Base-by-base conservation (phyloP, 2,797 vertebrate species). In the Oophaga sylvatica region DNA sequence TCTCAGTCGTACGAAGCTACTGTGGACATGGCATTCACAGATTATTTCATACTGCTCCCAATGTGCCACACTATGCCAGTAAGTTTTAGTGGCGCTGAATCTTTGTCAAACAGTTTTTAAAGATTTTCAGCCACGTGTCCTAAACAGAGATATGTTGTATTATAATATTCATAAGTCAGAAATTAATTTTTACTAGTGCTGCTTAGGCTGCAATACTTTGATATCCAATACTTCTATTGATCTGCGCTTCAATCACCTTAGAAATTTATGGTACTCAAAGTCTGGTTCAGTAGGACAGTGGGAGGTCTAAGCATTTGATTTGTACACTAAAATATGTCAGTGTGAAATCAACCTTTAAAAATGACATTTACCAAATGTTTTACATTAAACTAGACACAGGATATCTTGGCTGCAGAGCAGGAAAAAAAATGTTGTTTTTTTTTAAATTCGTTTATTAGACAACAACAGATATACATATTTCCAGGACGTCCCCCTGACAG, bases 61-160 rank as follows among this genome's bases (percentile, higher is more conserved):
- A 99, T 0, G 98, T 99, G 88, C 98, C 98, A 76, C 98, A 99
- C 90, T 99, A 99, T 91, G 97, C 98, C 95, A 99, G 98, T 99
- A 93, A 97, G 98, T 96, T 90, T 29, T 0, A 35, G 12, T 35
- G 22, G n/a, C 15, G 19, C 29, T 31, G 41, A 68, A 29, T n/a
- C 22, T 63, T 22, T 22, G 22, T 65, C 6, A 65, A 15, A 11
- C 11, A 2, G 2, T 68, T 15, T 68, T 12, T 5, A 53, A 16
- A 11, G 11, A 11, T 29, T 68, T 1, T 5, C n/a, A 65, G n/a
- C 12, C 12, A 7, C 11, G 1, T 53, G 48, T 53, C 48, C 11
- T 53, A 9, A 53, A 53, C 8, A 2, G 11, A n/a, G 7, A 65
- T n/a, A 65, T 11, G 12, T 26, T 13, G 5, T 67, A 29, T 29